Conservation (phyloP, 2,113 vertebrate species). For the Pollachius pollachius region DNA sequence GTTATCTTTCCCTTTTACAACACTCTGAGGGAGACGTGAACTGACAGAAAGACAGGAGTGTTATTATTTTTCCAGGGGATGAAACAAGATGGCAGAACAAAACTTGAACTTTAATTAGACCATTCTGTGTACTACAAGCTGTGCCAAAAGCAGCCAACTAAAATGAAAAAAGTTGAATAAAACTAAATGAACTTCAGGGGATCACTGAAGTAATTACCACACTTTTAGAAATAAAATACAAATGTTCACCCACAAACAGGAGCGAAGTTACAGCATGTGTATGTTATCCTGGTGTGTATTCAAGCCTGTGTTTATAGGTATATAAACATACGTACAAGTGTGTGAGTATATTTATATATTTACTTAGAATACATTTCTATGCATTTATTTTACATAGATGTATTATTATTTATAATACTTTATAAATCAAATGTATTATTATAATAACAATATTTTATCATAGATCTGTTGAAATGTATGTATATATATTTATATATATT, state of each 20-base stretch:
- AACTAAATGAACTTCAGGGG: too few relatives aligned
- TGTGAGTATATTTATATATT: neutral
- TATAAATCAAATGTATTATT: neutral
- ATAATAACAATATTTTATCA: neutral
- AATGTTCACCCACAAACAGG: too few relatives aligned
- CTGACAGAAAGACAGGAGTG: neutral
- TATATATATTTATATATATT: neutral
- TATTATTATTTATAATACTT: too few relatives aligned
- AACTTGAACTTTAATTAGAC: slow-evolving; percentile 27
- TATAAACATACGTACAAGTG: neutral
- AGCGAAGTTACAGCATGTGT: too few relatives aligned
- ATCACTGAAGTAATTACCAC: too few relatives aligned
- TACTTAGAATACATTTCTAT: neutral
- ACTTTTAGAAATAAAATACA: too few relatives aligned
- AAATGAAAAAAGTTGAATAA: neutral
- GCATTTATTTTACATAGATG: too few relatives aligned
- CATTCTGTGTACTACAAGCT: neutral
- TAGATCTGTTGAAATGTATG: neutral
- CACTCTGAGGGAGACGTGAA: slow-evolving; percentile 26
- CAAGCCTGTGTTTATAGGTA: neutral
- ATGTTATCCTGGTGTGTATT: too few relatives aligned
- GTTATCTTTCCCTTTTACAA: slow-evolving; percentile 31
- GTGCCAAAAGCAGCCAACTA: neutral
- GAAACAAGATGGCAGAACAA: slow-evolving; percentile 24
- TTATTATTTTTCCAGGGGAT: slow-evolving; percentile 6